phyloP scores from a whole-genome alignment of 2,888 invertebrate species.

The Euphydryas editha region DNA sequence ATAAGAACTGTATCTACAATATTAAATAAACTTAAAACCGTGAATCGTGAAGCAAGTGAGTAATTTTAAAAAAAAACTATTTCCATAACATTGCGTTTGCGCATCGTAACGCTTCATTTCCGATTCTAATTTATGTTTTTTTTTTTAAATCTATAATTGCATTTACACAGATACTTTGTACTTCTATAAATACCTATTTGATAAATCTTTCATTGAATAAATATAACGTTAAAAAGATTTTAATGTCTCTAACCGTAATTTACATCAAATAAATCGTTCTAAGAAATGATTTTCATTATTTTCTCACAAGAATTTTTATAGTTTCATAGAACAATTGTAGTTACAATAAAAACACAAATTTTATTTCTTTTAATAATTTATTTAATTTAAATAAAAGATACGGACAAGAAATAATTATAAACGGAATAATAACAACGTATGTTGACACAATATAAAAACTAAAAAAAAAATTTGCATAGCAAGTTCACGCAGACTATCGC shows the following conservation, averaged over 20 bases:
- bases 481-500: background rate
- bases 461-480: background rate
- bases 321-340: background rate
- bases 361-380: background rate
- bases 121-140: background rate
- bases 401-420: background rate
- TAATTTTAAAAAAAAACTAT: background rate
- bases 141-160: background rate
- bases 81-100: background rate
- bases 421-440: background rate
- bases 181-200: background rate
- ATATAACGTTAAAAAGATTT: background rate
- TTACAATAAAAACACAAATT: background rate
- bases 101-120: slow-evolving; percentile 17
- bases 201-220: background rate
- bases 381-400: background rate
- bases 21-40: background rate
- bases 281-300: background rate
- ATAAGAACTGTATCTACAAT: background rate
- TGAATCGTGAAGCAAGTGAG: background rate
- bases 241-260: background rate
- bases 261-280: too few species aligned
- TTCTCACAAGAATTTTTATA: background rate
- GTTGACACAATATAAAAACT: background rate
- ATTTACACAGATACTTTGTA: background rate